phyloP scores from a whole-genome alignment of 2,797 vertebrate species.

The Rhabdomys pumilio region DNA sequence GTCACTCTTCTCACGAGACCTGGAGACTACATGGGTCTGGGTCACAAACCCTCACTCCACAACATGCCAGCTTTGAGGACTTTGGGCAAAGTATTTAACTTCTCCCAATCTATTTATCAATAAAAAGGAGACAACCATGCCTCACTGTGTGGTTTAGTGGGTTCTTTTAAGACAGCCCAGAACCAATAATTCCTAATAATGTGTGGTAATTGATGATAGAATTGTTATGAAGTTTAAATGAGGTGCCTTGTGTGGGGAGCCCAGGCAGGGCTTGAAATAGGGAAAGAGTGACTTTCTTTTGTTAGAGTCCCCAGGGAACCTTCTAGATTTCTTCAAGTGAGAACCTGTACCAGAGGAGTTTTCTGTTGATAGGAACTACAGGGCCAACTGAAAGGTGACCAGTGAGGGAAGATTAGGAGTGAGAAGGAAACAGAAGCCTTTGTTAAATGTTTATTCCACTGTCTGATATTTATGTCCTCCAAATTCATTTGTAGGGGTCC shows the following conservation, averaged over 20 bases:
- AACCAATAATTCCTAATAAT: neutral
- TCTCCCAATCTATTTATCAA: conserved; percentile 8
- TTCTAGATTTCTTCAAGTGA: neutral
- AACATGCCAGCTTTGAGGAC: neutral
- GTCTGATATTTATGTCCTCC: neutral
- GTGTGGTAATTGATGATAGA: neutral
- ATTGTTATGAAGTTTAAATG: neutral
- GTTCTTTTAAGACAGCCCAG: neutral
- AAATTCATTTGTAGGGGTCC: neutral
- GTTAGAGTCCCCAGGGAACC: neutral
- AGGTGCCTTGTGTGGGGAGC: neutral
- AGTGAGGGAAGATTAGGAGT: neutral
- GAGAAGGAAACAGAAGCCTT: neutral
- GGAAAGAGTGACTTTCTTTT: conserved; percentile 12
- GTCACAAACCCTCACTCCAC: neutral
- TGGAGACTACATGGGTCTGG: neutral
- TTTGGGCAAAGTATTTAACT: neutral
- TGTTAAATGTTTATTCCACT: neutral
- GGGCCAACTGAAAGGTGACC: neutral
- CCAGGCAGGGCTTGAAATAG: neutral
- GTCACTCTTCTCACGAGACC: neutral
- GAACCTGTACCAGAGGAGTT: neutral
- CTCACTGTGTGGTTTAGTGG: neutral
- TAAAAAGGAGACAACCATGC: neutral
- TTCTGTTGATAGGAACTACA: neutral